A percentile compares a stretch with the other conserved stretches of the same genome.
These are phyloP conservation scores for Melanargia galathea DNA, from an alignment of 2,888 invertebrate species.

Conservation along the genomic window DNA sequence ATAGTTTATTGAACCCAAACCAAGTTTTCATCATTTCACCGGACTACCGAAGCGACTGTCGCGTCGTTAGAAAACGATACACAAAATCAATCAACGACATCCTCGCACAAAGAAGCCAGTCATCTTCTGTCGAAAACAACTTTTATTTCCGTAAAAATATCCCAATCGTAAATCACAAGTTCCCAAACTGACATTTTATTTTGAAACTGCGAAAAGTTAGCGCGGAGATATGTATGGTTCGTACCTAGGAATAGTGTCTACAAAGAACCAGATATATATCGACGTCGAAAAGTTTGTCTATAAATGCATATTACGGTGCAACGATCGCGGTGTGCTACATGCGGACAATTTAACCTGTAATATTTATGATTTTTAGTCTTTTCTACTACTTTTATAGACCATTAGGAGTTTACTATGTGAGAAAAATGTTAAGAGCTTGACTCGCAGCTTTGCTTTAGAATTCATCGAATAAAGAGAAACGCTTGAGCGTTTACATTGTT, in stretches of 20 bases:
- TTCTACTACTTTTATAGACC: slow-evolving; percentile 41
- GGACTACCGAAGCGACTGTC: slow-evolving; percentile 5
- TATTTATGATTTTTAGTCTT: slow-evolving; percentile 42
- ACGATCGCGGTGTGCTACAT: slow-evolving; percentile 39
- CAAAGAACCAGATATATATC: slow-evolving; percentile 8
- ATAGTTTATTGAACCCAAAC: slow-evolving; percentile 15
- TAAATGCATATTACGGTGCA: slow-evolving; percentile 34
- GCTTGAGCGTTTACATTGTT: slow-evolving; percentile 2
- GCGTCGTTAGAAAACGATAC: slow-evolving; percentile 26
- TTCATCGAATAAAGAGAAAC: background rate
- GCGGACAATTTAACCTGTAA: slow-evolving; percentile 43
- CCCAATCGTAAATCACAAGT: slow-evolving; percentile 60
- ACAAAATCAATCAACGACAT: slow-evolving; percentile 39
- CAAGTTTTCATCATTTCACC: slow-evolving; percentile 11
- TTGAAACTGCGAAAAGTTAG: slow-evolving; percentile 58
- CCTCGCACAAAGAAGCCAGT: slow-evolving; percentile 35
- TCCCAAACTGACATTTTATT: slow-evolving; percentile 65
- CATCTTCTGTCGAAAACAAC: slow-evolving; percentile 53
- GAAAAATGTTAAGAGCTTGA: slow-evolving; percentile 31
- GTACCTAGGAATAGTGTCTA: slow-evolving; percentile 8
- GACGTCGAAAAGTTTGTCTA: slow-evolving; percentile 35
- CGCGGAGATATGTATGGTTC: slow-evolving; percentile 43
- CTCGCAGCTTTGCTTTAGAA: slow-evolving; percentile 11
- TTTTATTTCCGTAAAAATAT: slow-evolving; percentile 56
- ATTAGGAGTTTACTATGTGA: slow-evolving; percentile 40